Conservation (phyloP, 2,797 vertebrate genomes). For the Microcaecilia unicolor region DNA sequence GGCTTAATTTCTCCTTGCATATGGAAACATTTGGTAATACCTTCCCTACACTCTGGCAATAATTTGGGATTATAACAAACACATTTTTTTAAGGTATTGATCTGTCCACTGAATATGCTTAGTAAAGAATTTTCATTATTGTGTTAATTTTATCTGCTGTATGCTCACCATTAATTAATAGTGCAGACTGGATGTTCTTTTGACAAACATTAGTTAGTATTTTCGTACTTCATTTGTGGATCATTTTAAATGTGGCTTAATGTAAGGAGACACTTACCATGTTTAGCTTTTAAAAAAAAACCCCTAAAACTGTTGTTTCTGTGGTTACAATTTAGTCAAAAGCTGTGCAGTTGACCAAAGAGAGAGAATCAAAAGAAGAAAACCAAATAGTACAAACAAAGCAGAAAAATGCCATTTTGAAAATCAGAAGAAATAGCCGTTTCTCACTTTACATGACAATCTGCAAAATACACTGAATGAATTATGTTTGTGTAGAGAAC, state of each 20-base stretch:
- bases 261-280: not conserved
- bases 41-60: no score
- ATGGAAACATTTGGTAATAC: not conserved
- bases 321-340: not conserved
- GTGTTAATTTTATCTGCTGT: not conserved
- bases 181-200: no score
- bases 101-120: not conserved
- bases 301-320: not conserved
- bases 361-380: no score
- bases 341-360: no score
- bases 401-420: not conserved
- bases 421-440: not conserved
- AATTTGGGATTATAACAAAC: rapidly evolving
- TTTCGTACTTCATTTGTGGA: no score
- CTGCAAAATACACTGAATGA: not conserved
- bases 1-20: no score
- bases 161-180: no score
- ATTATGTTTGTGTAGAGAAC: not conserved
- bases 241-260: not conserved
- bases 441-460: not conserved
- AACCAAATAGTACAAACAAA: no score
- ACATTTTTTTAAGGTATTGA: not conserved
- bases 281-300: not conserved
- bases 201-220: no score
- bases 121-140: not conserved